phyloP scores from a whole-genome alignment of 2,888 invertebrate species.

The Alentia gelatinosa region DNA sequence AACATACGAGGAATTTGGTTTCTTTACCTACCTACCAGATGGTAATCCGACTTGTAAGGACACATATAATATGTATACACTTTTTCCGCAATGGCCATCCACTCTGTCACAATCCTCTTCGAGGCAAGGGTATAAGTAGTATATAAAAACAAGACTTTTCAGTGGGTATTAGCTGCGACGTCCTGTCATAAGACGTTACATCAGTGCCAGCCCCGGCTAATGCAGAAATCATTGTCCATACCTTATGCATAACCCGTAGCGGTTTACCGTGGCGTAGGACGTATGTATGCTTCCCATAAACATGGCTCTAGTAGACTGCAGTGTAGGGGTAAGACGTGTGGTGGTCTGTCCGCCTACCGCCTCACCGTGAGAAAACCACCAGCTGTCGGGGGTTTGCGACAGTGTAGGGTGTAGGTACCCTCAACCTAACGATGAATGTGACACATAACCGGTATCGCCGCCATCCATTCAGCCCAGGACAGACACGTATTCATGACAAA shows the following conservation, averaged over 20 bases:
- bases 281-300: background rate
- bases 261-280: background rate
- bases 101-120: too few relatives aligned
- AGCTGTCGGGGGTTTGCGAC: too few relatives aligned
- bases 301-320: background rate
- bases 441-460: background rate
- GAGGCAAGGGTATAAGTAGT: background rate
- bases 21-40: too few relatives aligned
- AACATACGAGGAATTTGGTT: too few relatives aligned
- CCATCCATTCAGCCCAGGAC: background rate
- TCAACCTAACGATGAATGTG: conserved; percentile 2
- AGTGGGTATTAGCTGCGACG: background rate
- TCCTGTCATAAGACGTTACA: background rate
- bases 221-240: background rate
- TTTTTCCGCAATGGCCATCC: too few relatives aligned
- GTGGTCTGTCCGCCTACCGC: too few relatives aligned
- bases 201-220: background rate
- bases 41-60: too few relatives aligned
- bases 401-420: background rate
- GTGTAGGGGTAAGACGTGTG: background rate
- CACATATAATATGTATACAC: too few relatives aligned
- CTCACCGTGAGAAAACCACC: too few relatives aligned
- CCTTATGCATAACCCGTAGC: background rate
- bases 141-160: background rate
- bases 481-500: too few relatives aligned